phyloP scores from a whole-genome alignment of 2,113 vertebrate genomes.

The Alligator mississippiensis region DNA sequence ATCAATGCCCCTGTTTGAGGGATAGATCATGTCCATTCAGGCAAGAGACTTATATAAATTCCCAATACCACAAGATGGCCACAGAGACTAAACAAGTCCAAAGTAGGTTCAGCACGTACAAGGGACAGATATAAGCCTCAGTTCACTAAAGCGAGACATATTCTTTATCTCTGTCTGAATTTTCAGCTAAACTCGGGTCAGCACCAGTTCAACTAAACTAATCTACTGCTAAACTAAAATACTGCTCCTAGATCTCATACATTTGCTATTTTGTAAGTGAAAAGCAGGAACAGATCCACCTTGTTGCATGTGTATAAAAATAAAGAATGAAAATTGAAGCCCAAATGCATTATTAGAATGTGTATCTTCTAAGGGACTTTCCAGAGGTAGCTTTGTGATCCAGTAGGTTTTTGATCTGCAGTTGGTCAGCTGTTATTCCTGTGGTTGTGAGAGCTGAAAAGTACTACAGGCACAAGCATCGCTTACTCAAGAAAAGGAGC shows the following conservation, averaged over 20 bases:
- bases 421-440: background rate
- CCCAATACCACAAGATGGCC: background rate
- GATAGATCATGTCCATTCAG: background rate
- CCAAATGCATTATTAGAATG: background rate
- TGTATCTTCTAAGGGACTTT: background rate
- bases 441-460: background rate
- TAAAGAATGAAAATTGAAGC: background rate
- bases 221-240: no score
- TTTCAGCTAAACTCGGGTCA: background rate
- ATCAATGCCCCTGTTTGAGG: background rate
- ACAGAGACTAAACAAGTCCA: background rate
- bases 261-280: background rate
- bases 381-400: background rate
- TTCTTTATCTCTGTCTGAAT: background rate
- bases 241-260: accelerated
- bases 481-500: background rate
- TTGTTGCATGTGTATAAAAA: background rate
- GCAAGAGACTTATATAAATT: background rate
- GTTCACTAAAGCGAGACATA: background rate
- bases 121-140: background rate
- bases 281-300: background rate
- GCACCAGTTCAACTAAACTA: background rate
- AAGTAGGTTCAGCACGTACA: background rate
- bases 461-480: background rate
- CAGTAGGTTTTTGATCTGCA: background rate